Base-by-base conservation (phyloP, 2,797 vertebrate species). In the Danio choprae region DNA sequence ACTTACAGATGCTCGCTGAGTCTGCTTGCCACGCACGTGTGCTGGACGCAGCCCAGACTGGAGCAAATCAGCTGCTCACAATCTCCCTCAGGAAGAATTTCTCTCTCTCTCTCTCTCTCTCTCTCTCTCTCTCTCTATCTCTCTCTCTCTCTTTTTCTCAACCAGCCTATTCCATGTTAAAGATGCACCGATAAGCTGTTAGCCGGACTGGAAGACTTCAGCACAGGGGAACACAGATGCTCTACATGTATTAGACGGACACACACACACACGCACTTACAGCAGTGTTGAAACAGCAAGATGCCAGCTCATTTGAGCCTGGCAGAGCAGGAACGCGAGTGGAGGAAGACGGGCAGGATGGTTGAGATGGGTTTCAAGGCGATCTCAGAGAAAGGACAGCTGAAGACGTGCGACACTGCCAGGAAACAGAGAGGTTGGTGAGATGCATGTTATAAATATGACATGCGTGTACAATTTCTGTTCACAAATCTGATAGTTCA, bases 151-250 rank as follows among this genome's bases (percentile, higher is more conserved):
- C 80, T 64, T 80, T 87, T 68, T 58, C 82, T 53, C 64, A 22
- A 16, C 81, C 70, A 70, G 16, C 68, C 46, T 68, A 51, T 53
- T 46, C 48, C 12, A 83, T 71, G 50, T 84, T 87, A 73, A 36
- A 10, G 51, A 83, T 71, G 63, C 85, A 74, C 91, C 85, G 90
- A 91, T 86, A 88, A 87, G 83, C 78, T 67, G 86, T 86, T 91
- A 90, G 89, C 89, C 88, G 87, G 90, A 89, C 82, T 84, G 83
- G 85, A 75, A 86, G 79, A 82, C 51, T 80, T 74, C 20, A 43
- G 15, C 22, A 58, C 73, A 11, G 43, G 12, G 29, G 59, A 29
- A 64, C 58, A 43, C 55, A 44, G 72, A 80, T 43, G 51, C 53
- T 56, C 48, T 67, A 44, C 18, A 74, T 63, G 65, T 13, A 65